Conservation (phyloP, 1,140 invertebrate genomes). For the Idris sp. region DNA sequence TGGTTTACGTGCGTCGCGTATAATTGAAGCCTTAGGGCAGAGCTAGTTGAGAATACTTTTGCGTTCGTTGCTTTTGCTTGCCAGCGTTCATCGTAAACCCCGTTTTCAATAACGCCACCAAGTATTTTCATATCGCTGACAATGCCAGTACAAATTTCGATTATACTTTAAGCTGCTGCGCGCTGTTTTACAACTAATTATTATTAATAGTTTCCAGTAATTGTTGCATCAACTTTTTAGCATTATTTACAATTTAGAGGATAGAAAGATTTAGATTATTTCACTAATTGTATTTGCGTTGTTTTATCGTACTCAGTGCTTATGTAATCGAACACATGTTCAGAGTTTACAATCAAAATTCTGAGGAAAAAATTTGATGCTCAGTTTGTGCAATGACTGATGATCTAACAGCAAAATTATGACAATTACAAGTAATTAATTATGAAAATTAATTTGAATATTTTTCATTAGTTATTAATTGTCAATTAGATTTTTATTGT, state of each 20-base stretch:
- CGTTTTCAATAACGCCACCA: slow-evolving; percentile 51
- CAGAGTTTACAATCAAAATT: slow-evolving; percentile 3
- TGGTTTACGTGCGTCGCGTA: slow-evolving; percentile 67
- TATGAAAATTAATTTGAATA: too few species aligned
- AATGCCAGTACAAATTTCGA: slow-evolving; percentile 43
- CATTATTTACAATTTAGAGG: too few species aligned
- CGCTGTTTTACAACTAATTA: slow-evolving; percentile 6
- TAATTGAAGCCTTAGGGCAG: slow-evolving; percentile 70
- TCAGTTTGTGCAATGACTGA: too few species aligned
- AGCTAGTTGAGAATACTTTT: slow-evolving; percentile 62
- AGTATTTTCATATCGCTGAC: slow-evolving; percentile 44
- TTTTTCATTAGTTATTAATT: too few species aligned
- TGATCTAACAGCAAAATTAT: too few species aligned
- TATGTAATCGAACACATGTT: slow-evolving; percentile 8
- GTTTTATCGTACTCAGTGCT: slow-evolving; percentile 3
- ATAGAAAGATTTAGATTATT: slow-evolving; percentile 1
- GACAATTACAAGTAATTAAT: too few species aligned
- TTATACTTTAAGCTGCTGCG: slow-evolving; percentile 15
- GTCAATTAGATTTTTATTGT: too few species aligned
- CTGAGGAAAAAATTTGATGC: too few species aligned
- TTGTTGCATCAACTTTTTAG: not conserved
- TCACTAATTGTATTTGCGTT: slow-evolving; percentile 9
- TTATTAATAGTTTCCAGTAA: slow-evolving; percentile 11
- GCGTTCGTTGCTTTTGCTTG: slow-evolving; percentile 42
- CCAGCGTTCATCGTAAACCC: slow-evolving; percentile 12